Evolutionary conservation across 2,113 vertebrate genomes (phyloP).

Genomic region (human): DNA sequence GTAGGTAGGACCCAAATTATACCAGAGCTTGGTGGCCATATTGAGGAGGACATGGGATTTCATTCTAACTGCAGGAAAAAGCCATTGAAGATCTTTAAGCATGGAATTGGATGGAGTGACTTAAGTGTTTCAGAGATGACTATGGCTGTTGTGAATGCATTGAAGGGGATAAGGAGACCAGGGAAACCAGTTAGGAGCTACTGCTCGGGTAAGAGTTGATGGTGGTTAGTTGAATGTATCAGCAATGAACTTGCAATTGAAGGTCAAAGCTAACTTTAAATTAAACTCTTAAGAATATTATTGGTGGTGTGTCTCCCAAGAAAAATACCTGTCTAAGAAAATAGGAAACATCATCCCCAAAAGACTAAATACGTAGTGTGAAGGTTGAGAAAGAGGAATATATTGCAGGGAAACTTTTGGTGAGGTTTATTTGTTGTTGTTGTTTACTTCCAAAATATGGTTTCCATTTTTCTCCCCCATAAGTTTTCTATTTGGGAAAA

Average conservation of each 20-base stretch:
- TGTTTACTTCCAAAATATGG: not conserved
- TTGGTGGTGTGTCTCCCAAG: not conserved
- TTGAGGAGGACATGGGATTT: not conserved
- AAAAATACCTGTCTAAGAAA: not conserved
- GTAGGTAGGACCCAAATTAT: not conserved
- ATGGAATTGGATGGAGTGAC: not conserved
- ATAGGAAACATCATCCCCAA: not conserved
- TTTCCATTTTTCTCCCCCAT: not conserved
- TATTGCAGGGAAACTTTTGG: not conserved
- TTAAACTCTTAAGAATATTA: not conserved
- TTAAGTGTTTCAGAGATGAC: not conserved
- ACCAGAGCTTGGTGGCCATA: not conserved
- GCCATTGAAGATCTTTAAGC: not conserved
- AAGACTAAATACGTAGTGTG: not conserved
- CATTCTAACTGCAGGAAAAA: not conserved
- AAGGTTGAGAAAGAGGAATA: conserved; percentile 3
- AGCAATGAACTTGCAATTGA: not conserved
- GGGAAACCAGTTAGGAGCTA: not conserved
- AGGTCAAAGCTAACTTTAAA: not conserved
- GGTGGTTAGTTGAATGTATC: not conserved
- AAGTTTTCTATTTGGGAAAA: conserved; percentile 23
- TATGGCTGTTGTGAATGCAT: not conserved
- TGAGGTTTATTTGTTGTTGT: not conserved
- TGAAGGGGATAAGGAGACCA: not conserved
- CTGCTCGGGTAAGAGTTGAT: not conserved